Conservation (phyloP, 2,113 vertebrate genomes). For the Trogon melanurus region DNA sequence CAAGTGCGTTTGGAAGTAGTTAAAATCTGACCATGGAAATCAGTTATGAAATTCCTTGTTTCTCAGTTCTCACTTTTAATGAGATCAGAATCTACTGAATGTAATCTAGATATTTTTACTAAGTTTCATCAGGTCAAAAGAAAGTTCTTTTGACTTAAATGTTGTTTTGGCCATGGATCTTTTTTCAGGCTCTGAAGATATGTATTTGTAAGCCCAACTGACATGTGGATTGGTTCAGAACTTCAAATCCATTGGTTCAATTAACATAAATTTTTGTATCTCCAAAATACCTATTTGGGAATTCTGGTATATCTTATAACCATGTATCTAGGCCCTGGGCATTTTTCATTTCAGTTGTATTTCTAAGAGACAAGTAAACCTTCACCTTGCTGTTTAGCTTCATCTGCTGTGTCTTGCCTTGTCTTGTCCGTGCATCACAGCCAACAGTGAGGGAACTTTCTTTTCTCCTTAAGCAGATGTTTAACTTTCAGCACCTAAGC, state of each 20-base stretch:
- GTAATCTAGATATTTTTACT: neutral
- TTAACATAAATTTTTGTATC: neutral
- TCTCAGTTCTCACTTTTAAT: neutral
- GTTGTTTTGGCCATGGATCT: neutral
- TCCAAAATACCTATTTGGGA: neutral
- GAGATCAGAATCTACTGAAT: neutral
- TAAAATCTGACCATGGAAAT: neutral
- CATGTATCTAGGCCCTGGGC: neutral
- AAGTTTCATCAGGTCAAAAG: neutral
- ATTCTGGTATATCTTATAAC: neutral
- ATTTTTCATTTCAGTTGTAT: neutral
- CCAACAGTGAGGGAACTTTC: conserved; percentile 21
- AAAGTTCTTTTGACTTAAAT: neutral
- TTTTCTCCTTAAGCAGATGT: conserved; percentile 18
- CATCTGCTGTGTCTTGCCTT: neutral
- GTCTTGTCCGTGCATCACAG: neutral
- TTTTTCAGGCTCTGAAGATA: neutral
- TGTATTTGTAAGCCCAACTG: neutral
- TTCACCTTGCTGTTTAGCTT: neutral
- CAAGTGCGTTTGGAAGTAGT: neutral
- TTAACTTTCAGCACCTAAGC: conserved; percentile 42
- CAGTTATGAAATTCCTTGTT: neutral
- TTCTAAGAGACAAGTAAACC: neutral
- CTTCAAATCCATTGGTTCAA: neutral
- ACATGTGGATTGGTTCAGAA: neutral